Evolutionary conservation across 2,888 invertebrate species (phyloP).

Genomic region (Macaria notata): DNA sequence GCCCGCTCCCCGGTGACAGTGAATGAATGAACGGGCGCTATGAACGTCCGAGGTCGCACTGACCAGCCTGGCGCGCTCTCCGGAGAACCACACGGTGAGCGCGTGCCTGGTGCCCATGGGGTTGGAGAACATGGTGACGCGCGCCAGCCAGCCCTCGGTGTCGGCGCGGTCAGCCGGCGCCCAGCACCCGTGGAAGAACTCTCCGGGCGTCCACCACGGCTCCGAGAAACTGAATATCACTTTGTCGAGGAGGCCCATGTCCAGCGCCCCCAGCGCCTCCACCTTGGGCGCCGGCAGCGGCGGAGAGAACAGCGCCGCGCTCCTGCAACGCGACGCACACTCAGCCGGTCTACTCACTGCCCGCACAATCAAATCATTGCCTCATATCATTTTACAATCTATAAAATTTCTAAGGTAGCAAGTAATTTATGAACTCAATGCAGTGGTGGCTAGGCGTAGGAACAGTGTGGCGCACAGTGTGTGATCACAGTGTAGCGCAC

Average conservation of each 20-base stretch:
- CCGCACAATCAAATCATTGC: neutral
- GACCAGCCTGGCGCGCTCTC: conserved; percentile 29
- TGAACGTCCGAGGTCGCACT: neutral
- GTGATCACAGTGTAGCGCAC: too few species aligned
- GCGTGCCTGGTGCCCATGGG: neutral
- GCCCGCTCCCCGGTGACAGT: too few species aligned
- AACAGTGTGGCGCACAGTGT: too few species aligned
- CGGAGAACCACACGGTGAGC: neutral
- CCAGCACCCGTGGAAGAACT: neutral
- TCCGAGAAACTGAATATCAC: conserved; percentile 26
- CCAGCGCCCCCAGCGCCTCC: neutral
- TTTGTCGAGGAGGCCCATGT: conserved; percentile 43
- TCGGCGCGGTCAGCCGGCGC: neutral
- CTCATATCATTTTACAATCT: too few species aligned
- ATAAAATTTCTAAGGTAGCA: too few species aligned
- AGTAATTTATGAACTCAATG: neutral
- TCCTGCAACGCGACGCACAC: conserved; percentile 24
- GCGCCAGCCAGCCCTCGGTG: neutral
- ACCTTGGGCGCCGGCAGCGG: conserved; percentile 15
- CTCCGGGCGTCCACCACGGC: conserved; percentile 28
- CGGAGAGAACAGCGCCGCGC: conserved; percentile 67
- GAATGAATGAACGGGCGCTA: too few species aligned
- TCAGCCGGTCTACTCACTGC: too few species aligned
- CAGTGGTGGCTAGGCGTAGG: too few species aligned
- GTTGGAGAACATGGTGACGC: neutral